These are phyloP conservation scores for Busseola fusca DNA, from an alignment of 2,888 invertebrate genomes.

Conservation along the genomic window DNA sequence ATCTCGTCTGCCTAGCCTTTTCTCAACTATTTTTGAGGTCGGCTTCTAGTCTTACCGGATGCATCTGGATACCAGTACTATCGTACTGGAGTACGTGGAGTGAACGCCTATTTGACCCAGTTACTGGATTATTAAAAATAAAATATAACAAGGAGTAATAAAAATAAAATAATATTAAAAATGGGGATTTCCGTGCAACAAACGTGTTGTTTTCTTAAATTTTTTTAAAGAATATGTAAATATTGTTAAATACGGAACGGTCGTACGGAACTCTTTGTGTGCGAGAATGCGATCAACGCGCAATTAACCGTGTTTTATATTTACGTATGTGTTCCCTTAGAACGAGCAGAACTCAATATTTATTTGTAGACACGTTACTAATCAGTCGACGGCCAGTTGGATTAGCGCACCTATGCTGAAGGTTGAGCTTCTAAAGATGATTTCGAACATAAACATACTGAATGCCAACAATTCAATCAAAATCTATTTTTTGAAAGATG, in stretches of 20 bases:
- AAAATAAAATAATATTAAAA: neutral
- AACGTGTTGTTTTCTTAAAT: neutral
- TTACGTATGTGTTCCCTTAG: neutral
- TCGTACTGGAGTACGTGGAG: too few species aligned
- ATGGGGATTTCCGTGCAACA: neutral
- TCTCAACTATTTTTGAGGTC: too few species aligned
- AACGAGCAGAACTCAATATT: slow-evolving; percentile 15
- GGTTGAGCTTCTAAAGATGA: slow-evolving; percentile 20
- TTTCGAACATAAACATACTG: slow-evolving; percentile 17
- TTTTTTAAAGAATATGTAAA: too few species aligned
- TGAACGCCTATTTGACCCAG: too few species aligned
- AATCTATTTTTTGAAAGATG: slow-evolving; percentile 21
- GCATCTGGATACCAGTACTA: too few species aligned
- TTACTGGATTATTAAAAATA: too few species aligned
- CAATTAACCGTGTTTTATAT: neutral
- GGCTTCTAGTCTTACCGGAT: too few species aligned
- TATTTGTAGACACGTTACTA: slow-evolving; percentile 5
- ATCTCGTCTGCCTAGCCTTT: too few species aligned
- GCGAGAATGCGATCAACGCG: neutral
- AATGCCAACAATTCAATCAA: slow-evolving; percentile 20
- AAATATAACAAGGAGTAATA: neutral
- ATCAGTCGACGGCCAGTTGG: slow-evolving; percentile 25
- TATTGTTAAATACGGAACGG: neutral
- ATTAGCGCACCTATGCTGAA: slow-evolving; percentile 22
- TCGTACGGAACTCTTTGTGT: neutral